A percentile compares a stretch with the other conserved stretches of the same genome.
Conservation (phyloP, 2,888 invertebrate genomes). For the Xestobium rufovillosum region DNA sequence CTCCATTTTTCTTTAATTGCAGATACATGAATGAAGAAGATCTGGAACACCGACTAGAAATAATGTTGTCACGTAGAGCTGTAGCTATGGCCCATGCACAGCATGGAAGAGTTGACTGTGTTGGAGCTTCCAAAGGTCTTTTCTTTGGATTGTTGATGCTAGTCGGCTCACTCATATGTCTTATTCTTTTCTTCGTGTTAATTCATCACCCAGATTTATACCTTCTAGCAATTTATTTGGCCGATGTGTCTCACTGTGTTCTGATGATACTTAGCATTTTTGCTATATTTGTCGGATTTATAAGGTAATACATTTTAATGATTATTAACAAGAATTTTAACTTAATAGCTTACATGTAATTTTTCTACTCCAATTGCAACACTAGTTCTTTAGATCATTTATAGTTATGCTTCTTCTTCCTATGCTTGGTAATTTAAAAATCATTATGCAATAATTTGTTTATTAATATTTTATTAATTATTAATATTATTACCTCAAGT, state of each 20-base stretch:
- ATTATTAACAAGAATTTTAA: too few relatives aligned
- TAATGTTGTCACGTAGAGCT: slow-evolving; percentile 79
- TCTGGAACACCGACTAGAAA: slow-evolving; percentile 79
- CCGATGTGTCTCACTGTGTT: slow-evolving; percentile 84
- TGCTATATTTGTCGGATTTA: slow-evolving; percentile 85
- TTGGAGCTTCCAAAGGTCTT: slow-evolving; percentile 88
- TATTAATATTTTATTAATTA: too few relatives aligned
- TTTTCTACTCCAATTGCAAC: too few relatives aligned
- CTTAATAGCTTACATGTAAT: too few relatives aligned
- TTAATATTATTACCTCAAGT: too few relatives aligned
- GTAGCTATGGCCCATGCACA: slow-evolving; percentile 79
- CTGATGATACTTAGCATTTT: slow-evolving; percentile 82
- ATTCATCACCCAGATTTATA: slow-evolving; percentile 78
- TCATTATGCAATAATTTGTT: too few relatives aligned
- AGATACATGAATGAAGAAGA: slow-evolving; percentile 71
- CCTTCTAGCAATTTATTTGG: slow-evolving; percentile 80
- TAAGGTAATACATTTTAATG: slow-evolving; percentile 61
- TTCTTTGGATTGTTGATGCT: slow-evolving; percentile 86
- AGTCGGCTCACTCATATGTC: slow-evolving; percentile 84
- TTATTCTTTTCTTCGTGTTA: slow-evolving; percentile 93
- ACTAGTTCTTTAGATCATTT: slow-evolving; percentile 12
- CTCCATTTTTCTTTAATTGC: too few relatives aligned
- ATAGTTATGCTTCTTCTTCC: slow-evolving; percentile 17
- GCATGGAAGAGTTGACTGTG: slow-evolving; percentile 83
- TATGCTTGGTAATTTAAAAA: slow-evolving; percentile 26